Percentiles rank a stretch among this genome's conserved stretches.
phyloP scores from a whole-genome alignment of 2,888 invertebrate genomes.

The Chrysolina haemoptera region DNA sequence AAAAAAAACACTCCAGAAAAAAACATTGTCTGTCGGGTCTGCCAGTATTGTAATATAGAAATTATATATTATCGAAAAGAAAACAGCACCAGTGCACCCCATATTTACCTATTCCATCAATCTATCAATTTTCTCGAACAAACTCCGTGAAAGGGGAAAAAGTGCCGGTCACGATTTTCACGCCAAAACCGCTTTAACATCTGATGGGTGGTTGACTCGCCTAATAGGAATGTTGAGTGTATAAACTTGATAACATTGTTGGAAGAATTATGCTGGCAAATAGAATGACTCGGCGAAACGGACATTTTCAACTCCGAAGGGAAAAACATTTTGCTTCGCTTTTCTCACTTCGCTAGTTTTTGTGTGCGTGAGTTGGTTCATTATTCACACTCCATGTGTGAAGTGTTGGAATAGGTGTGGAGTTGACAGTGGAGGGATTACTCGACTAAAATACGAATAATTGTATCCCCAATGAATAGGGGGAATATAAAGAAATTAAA shows the following conservation, averaged over 20 bases:
- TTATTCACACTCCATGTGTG: not conserved
- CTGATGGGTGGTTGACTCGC: slow-evolving; percentile 41
- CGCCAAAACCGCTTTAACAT: slow-evolving; percentile 40
- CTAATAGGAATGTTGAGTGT: slow-evolving; percentile 45
- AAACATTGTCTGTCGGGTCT: too few relatives aligned
- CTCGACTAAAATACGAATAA: not conserved
- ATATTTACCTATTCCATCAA: slow-evolving; percentile 30
- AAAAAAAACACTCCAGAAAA: too few relatives aligned
- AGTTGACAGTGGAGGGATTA: not conserved
- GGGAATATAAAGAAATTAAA: too few relatives aligned
- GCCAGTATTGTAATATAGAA: too few relatives aligned
- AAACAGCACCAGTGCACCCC: not conserved
- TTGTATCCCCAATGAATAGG: not conserved
- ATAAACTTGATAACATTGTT: slow-evolving; percentile 45
- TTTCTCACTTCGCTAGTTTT: not conserved
- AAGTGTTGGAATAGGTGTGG: not conserved
- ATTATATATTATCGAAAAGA: too few relatives aligned
- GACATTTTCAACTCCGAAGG: slow-evolving; percentile 1
- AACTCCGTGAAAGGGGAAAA: slow-evolving; percentile 33
- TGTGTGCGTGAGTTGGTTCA: not conserved
- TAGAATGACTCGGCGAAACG: slow-evolving; percentile 39
- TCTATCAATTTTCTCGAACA: slow-evolving; percentile 43
- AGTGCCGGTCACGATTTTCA: slow-evolving; percentile 44
- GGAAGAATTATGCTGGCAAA: slow-evolving; percentile 43
- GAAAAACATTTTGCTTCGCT: slow-evolving; percentile 9